Percentiles rank a stretch among this genome's conserved stretches.
These are phyloP conservation scores for Callocephalon fimbriatum DNA, from an alignment of 2,113 vertebrate genomes.

Conservation along the genomic window DNA sequence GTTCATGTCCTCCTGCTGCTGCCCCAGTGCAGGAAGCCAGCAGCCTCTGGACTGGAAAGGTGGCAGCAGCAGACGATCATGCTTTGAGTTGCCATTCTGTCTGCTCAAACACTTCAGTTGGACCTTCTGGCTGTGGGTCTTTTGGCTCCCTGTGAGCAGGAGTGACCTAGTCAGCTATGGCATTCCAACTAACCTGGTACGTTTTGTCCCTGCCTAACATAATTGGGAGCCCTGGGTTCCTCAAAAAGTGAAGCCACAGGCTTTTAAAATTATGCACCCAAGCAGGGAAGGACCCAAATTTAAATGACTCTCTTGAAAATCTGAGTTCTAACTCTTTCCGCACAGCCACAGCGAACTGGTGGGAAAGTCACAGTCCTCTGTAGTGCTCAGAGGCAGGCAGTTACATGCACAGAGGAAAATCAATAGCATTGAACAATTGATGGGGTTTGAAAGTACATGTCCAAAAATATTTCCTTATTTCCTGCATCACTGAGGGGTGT, in stretches of 20 bases:
- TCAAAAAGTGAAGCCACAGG: not conserved
- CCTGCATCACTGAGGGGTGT: not conserved
- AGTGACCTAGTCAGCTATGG: accelerated
- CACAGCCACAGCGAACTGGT: accelerated
- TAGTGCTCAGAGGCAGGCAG: accelerated
- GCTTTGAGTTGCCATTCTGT: not conserved
- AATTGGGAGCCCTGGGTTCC: not conserved
- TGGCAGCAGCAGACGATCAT: not conserved
- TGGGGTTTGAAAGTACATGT: not conserved
- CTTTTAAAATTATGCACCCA: not conserved
- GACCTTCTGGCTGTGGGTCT: not conserved
- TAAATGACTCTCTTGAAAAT: not conserved
- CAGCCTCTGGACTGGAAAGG: not conserved
- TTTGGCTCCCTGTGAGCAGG: accelerated
- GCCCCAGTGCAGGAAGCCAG: not conserved
- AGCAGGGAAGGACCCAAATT: not conserved
- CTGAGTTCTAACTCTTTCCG: not conserved
- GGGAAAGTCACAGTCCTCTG: not conserved
- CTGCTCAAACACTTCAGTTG: not conserved
- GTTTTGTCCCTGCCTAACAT: not conserved
- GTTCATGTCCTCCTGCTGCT: not conserved
- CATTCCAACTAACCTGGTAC: not conserved
- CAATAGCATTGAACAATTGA: not conserved
- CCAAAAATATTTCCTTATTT: not conserved
- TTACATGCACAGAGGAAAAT: not conserved